These are phyloP conservation scores for Drosophila cardini DNA, from an alignment of 1,140 invertebrate species.

Conservation along the genomic window DNA sequence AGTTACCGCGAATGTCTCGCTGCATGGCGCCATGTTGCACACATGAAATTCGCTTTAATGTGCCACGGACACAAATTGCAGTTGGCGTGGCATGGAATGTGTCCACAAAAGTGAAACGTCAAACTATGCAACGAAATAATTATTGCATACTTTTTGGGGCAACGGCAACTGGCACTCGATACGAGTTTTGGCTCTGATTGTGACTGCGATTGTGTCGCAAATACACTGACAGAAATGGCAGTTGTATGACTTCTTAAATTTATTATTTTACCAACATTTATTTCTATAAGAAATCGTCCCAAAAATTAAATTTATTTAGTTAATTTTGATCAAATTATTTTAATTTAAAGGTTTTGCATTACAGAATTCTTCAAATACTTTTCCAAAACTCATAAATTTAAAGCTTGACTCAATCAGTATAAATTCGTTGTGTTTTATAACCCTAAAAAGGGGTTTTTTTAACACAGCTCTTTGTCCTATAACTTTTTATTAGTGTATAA, in stretches of 20 bases:
- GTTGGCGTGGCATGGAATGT: conserved; percentile 42
- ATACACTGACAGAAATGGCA: background rate
- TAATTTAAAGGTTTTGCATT: no score
- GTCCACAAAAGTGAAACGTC: conserved; percentile 19
- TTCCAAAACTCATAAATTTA: no score
- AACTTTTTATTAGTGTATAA: conserved; percentile 4
- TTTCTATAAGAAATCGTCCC: no score
- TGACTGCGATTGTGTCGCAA: background rate
- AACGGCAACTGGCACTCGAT: conserved; percentile 39
- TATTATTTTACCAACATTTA: no score
- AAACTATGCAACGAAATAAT: conserved; percentile 64
- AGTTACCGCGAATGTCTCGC: conserved; percentile 33
- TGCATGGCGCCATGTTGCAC: conserved; percentile 28
- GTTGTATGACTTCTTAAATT: no score
- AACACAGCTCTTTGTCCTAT: no score
- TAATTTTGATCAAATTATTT: no score
- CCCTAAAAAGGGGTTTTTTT: no score
- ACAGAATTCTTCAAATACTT: no score
- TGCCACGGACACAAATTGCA: conserved; percentile 70
- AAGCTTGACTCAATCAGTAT: no score
- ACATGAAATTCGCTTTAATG: conserved; percentile 32
- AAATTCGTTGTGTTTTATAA: no score
- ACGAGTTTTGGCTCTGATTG: conserved; percentile 42
- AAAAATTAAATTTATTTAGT: no score
- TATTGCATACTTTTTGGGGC: conserved; percentile 50